phyloP scores from a whole-genome alignment of 2,888 invertebrate genomes.

The Gymnoscelis rufifasciata region DNA sequence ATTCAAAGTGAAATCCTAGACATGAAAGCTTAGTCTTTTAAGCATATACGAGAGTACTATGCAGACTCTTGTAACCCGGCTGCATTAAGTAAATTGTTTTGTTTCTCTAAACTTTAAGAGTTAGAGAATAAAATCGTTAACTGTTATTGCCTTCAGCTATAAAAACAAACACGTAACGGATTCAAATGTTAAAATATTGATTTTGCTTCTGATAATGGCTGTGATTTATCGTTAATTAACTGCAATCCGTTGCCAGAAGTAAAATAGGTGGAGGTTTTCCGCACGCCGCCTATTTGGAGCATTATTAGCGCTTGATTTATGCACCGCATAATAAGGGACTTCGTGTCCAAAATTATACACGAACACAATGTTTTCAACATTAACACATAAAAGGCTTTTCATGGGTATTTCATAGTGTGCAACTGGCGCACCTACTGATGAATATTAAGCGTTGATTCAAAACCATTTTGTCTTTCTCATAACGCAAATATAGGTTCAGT shows the following conservation, averaged over 20 bases:
- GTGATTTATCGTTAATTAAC: conserved; percentile 21
- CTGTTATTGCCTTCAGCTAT: too few relatives aligned
- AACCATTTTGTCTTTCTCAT: too few relatives aligned
- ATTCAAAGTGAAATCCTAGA: conserved; percentile 13
- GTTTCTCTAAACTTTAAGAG: conserved; percentile 1
- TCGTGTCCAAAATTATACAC: conserved; percentile 15
- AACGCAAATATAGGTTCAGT: too few relatives aligned
- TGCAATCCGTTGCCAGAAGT: conserved; percentile 21
- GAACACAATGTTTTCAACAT: conserved; percentile 15
- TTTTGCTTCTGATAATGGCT: conserved; percentile 9
- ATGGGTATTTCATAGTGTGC: conserved; percentile 9
- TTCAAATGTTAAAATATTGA: conserved; percentile 6
- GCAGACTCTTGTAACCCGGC: background rate
- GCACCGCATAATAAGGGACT: conserved; percentile 25
- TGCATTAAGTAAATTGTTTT: conserved; percentile 1
- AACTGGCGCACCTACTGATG: conserved; percentile 14
- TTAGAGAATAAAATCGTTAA: conserved; percentile 4
- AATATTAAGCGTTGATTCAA: too few relatives aligned
- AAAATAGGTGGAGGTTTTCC: conserved; percentile 19
- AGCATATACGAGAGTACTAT: too few relatives aligned
- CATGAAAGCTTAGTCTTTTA: background rate
- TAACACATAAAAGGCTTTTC: conserved; percentile 1
- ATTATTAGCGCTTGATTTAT: conserved; percentile 27
- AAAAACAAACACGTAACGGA: too few relatives aligned
- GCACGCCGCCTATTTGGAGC: conserved; percentile 20